Evolutionary conservation across 2,797 vertebrate species (phyloP), one percentile per base, ranked within the genome.

Genomic region (Staurois parvus): DNA sequence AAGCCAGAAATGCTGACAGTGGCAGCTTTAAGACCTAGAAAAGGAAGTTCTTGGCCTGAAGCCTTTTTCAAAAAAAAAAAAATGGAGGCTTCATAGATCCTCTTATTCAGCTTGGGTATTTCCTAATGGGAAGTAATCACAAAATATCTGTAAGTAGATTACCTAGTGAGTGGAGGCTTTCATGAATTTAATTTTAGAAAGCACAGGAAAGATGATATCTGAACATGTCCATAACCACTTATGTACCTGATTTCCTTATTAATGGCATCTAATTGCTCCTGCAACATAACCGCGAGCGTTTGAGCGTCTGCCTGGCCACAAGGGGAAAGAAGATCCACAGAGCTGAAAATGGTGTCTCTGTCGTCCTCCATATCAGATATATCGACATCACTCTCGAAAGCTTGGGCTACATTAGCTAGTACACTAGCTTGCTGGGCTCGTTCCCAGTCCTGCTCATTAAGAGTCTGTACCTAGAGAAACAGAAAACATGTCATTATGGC

Each of bases 381-480:
- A 2, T 99, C 98, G 75, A 96, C 94, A 37, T 99, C 98, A 0
- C 97, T 98, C 93, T 99, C 98, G 2, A 99, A 99, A 0, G 98
- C 98, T 79, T 99, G 98, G 0, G 98, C 98, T 70, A 99, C 98
- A 0, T 97, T 99, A 1, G 98, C 98, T 90, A 99, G 88, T 19
- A 99, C 98, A 0, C 96, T 99, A 8, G 98, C 98, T 92, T 99
- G 98, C 89, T 99, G 98, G 83, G 97, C 97, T 4, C 98, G 95
- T 84, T 99, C 97, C 98, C 98, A 99, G 28, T 99, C 98, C 94
- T 99, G 98, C 88, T 99, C 98, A 0, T 99, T 98, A 52, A 99
- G 92, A 0, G 98, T 99, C 88, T 99, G 98, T 87, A 99, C 98
- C 98, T 99, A 90, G 0, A 74, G 81, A 29, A 29, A 66, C 11